Evolutionary conservation across 2,888 invertebrate species (phyloP).

Genomic region (Sussaba pulchella): DNA sequence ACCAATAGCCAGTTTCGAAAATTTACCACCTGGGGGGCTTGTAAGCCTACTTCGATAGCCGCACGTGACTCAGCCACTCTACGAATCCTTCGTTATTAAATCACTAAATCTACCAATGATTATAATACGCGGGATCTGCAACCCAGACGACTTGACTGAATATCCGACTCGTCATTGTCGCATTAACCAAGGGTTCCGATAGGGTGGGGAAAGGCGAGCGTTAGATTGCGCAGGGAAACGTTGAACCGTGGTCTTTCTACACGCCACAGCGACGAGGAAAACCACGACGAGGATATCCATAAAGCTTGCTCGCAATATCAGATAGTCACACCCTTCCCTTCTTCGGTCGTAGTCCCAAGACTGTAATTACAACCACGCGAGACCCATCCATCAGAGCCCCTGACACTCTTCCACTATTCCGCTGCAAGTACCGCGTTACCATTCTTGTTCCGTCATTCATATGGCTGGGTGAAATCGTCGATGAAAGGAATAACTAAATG

Average conservation of each 20-base stretch:
- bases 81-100: conserved; percentile 19
- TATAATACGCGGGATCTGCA: background rate
- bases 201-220: conserved; percentile 51
- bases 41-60: background rate
- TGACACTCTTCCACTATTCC: conserved; percentile 1
- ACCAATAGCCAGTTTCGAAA: background rate
- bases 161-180: conserved; percentile 45
- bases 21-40: background rate
- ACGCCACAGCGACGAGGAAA: conserved; percentile 29
- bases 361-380: conserved; percentile 67
- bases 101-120: conserved; percentile 30
- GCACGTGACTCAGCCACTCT: background rate
- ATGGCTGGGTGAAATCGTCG: background rate
- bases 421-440: conserved; percentile 15
- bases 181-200: background rate
- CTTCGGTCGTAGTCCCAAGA: conserved; percentile 39
- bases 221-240: conserved; percentile 63
- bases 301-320: conserved; percentile 63
- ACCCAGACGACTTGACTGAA: conserved; percentile 28
- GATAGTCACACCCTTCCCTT: conserved; percentile 49
- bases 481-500: background rate
- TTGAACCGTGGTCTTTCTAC: conserved; percentile 34
- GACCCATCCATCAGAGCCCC: conserved; percentile 63
- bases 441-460: conserved; percentile 1
- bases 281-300: conserved; percentile 54